Evolutionary conservation across 2,797 vertebrate genomes (phyloP).

Genomic region (Urophycis tenuis): DNA sequence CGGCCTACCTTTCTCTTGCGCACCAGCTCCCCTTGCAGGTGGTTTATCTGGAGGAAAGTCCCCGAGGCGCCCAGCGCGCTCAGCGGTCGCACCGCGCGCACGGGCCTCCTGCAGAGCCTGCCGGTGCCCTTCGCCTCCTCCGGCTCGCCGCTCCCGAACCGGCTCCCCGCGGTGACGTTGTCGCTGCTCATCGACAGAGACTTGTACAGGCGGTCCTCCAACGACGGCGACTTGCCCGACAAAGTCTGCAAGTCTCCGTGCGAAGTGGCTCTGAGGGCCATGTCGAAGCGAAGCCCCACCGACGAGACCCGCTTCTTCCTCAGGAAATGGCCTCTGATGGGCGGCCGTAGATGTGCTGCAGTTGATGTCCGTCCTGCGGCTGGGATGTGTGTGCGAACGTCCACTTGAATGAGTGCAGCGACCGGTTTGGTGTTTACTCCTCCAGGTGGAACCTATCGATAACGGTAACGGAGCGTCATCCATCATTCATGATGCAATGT

Average conservation of each 20-base stretch:
- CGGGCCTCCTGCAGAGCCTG: constrained; percentile 45
- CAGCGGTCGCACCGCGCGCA: constrained; percentile 62
- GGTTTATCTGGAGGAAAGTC: constrained; percentile 66
- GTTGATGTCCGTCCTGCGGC: no score
- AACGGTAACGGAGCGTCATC: constrained; percentile 26
- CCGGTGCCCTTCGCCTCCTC: constrained; percentile 55
- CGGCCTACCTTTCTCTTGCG: constrained; percentile 67
- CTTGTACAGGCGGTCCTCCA: constrained; percentile 53
- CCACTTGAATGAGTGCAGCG: background rate
- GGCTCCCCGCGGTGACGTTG: constrained; percentile 36
- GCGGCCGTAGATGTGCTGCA: background rate
- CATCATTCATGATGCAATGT: constrained; percentile 65
- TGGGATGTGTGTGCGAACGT: background rate
- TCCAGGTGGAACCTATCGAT: constrained; percentile 29
- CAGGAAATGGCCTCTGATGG: background rate
- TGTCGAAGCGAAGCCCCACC: constrained; percentile 39
- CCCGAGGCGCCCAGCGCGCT: constrained; percentile 56
- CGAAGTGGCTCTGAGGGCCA: constrained; percentile 67
- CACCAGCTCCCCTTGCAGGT: constrained; percentile 73
- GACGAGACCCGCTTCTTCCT: background rate
- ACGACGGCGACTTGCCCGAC: constrained; percentile 32
- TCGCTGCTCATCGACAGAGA: constrained; percentile 64
- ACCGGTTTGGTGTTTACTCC: constrained; percentile 29
- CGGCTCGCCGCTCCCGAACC: constrained; percentile 26
- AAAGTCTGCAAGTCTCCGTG: constrained; percentile 63